Evolutionary conservation across 1,140 invertebrate species (phyloP), one percentile per base, ranked within the genome.

Genomic region (Monomorium pharaonis): DNA sequence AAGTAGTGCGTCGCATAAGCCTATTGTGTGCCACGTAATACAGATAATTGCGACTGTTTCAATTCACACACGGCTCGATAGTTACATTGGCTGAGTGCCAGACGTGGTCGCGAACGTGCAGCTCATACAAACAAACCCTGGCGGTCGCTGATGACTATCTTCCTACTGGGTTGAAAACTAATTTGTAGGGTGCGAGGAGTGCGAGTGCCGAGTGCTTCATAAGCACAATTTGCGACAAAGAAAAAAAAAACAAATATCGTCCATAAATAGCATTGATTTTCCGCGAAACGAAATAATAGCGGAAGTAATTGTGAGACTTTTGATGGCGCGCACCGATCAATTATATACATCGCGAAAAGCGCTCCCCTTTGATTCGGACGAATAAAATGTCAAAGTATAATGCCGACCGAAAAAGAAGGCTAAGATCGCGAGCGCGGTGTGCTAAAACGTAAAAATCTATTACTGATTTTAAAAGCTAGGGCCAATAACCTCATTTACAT

Each of bases 401-500:
- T 27, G 18, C n/a, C 7, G 37, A 58, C 37, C 27, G 18, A n/a
- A 54, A 63, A 63, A 51, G 51, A 65, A 56, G n/a, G 16, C n/a
- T 54, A 74, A 37, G 49, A 30, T 42, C 14, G 62, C 49, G 16
- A 9, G 14, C 37, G 56, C 76, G 67, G 56, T 51, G 51, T 33
- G 67, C 37, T 72, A 72, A 67, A 83, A 74, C 44, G 30, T 83
- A 67, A 72, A 83, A 83, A 83, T 83, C 78, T 83, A 83, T 83
- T 83, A 83, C 37, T 51, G 37, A 51, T 21, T 37, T 83, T 74
- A 83, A 83, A 83, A 37, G 18, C 78, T 58, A 67, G 37, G 78
- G 78, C 67, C 78, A 83, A 83, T 83, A 83, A 83, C 78, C 78
- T 51, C 78, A 74, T 74, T 83, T 83, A 74, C 51, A 69, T 83